phyloP scores from a whole-genome alignment of 2,888 invertebrate genomes.

The Chaetogeoica ovagalla region DNA sequence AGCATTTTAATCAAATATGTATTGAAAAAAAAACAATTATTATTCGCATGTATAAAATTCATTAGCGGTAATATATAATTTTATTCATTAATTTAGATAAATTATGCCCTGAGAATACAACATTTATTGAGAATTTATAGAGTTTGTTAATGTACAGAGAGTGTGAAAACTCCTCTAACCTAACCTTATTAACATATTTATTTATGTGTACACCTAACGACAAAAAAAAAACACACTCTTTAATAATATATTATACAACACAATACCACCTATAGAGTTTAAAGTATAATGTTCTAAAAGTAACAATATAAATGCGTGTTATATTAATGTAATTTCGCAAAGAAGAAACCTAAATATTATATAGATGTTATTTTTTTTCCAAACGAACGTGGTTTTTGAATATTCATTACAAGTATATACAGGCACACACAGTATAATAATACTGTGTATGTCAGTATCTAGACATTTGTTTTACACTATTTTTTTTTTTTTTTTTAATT shows the following conservation, averaged over 20 bases:
- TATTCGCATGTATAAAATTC: neutral
- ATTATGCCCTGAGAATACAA: neutral
- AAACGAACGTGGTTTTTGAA: neutral
- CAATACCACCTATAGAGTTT: no score
- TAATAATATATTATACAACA: no score
- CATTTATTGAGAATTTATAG: neutral
- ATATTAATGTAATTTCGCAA: no score
- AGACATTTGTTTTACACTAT: conserved; percentile 4
- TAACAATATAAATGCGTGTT: no score
- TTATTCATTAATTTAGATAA: neutral
- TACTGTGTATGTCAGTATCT: neutral
- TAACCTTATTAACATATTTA: neutral
- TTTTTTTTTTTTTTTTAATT: neutral
- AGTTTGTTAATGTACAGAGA: neutral
- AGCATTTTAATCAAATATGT: neutral
- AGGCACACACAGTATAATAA: neutral
- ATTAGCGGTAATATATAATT: neutral
- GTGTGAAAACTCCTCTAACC: neutral
- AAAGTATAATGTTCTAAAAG: no score
- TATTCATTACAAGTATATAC: conserved; percentile 8
- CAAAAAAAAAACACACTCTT: neutral
- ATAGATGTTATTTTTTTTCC: no score
- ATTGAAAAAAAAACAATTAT: neutral
- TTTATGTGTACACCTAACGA: no score
- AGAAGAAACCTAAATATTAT: no score